Conservation (phyloP, 2,888 invertebrate species). For the Patella ulyssiponensis region DNA sequence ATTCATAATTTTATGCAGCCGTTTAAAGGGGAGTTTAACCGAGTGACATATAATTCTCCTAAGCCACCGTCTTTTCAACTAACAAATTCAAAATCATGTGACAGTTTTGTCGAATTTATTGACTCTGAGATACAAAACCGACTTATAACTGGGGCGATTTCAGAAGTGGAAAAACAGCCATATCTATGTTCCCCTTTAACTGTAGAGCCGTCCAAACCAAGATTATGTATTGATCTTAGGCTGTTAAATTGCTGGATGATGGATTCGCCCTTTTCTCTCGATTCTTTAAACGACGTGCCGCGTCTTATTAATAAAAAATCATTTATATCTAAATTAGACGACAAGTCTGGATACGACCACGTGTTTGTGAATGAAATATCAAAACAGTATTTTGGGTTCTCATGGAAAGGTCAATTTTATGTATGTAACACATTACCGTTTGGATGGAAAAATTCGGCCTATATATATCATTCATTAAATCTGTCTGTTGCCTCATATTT, state of each 20-base stretch:
- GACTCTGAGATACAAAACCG: neutral
- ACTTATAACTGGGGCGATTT: neutral
- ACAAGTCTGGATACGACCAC: neutral
- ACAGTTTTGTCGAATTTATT: neutral
- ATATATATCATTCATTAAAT: neutral
- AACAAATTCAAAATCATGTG: neutral
- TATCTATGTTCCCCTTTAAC: neutral
- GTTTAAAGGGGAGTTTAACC: too few species aligned
- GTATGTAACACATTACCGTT: neutral
- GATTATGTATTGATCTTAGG: neutral
- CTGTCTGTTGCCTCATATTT: neutral
- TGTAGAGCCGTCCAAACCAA: neutral
- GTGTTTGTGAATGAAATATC: neutral
- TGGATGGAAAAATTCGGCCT: neutral
- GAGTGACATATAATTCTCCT: neutral
- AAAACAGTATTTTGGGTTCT: neutral
- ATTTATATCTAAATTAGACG: neutral
- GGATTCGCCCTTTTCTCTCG: neutral
- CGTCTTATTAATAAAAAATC: neutral
- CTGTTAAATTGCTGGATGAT: neutral
- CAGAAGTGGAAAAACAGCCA: neutral
- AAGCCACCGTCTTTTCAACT: neutral
- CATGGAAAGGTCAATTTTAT: neutral
- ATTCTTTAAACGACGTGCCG: neutral
- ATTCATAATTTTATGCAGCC: too few species aligned